These are phyloP conservation scores for Aramus guarauna DNA, from an alignment of 2,113 vertebrate species.

Conservation along the genomic window DNA sequence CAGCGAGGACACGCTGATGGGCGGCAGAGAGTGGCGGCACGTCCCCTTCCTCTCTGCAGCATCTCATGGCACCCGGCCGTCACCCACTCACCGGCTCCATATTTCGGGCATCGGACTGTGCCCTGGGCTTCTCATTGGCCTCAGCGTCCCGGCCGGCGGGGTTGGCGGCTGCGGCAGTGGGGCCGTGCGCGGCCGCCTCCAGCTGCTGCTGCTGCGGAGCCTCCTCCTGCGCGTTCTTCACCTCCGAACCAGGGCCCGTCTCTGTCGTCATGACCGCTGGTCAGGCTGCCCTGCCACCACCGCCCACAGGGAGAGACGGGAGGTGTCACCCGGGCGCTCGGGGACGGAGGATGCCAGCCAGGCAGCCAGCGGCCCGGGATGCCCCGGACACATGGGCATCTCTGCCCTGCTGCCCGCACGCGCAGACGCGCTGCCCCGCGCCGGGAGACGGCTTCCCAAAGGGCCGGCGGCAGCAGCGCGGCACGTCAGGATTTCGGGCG, in stretches of 20 bases:
- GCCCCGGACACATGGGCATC: neutral
- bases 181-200: slow-evolving; percentile 54
- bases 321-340: fast-evolving
- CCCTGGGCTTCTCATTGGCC: slow-evolving; percentile 62
- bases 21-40: neutral
- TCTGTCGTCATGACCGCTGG: slow-evolving; percentile 81
- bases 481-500: neutral
- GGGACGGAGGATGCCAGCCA: neutral
- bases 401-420: neutral
- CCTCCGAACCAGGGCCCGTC: slow-evolving; percentile 76
- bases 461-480: neutral
- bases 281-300: slow-evolving; percentile 54
- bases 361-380: neutral
- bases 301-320: neutral
- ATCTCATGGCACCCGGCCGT: fast-evolving
- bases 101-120: slow-evolving; percentile 74
- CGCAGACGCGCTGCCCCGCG: fast-evolving
- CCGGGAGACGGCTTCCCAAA: neutral
- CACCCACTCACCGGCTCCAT: slow-evolving; percentile 78
- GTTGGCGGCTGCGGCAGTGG: slow-evolving; percentile 35
- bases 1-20: neutral
- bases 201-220: slow-evolving; percentile 75
- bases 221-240: slow-evolving; percentile 77
- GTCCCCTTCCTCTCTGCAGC: neutral
- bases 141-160: slow-evolving; percentile 58